These are phyloP conservation scores for Lagocephalus sceleratus DNA, from an alignment of 2,797 vertebrate species.

Conservation along the genomic window DNA sequence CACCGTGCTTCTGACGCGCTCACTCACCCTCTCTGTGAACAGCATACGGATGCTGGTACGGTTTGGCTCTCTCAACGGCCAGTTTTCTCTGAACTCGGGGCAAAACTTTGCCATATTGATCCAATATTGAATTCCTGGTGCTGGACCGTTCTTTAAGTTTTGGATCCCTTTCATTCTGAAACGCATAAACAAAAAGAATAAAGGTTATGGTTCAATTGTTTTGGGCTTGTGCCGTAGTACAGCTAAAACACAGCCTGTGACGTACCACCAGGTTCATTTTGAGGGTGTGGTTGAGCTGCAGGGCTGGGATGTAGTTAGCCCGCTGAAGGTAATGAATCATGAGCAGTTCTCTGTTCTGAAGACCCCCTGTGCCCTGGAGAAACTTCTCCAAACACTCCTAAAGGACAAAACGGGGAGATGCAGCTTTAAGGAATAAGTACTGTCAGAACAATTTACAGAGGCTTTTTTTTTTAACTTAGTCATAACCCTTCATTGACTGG, in stretches of 20 bases:
- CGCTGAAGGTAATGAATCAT: constrained; percentile 92
- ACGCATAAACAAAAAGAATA: constrained; percentile 9
- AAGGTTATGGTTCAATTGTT: no score
- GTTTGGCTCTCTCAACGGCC: constrained; percentile 84
- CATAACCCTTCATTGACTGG: no score
- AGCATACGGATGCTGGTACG: constrained; percentile 79
- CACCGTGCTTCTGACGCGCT: not conserved
- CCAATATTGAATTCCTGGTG: constrained; percentile 87
- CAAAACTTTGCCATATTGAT: constrained; percentile 87
- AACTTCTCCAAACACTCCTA: constrained; percentile 91
- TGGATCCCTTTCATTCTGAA: constrained; percentile 85
- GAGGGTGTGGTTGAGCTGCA: constrained; percentile 89
- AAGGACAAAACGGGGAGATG: constrained; percentile 13
- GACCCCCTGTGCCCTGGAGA: constrained; percentile 80
- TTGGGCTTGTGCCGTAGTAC: not conserved
- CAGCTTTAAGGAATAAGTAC: constrained; percentile 1
- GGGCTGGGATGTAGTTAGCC: constrained; percentile 89
- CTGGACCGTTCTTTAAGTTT: constrained; percentile 83
- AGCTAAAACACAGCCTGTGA: not conserved
- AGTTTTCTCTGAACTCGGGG: constrained; percentile 89
- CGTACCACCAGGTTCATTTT: constrained; percentile 82
- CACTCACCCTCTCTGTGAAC: constrained; percentile 82
- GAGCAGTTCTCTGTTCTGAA: constrained; percentile 87
- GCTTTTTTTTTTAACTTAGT: not conserved
- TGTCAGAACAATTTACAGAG: not conserved